A percentile compares a stretch with the other conserved stretches of the same genome.
Conservation (phyloP, 2,113 vertebrate species). For the Noturus placidus region DNA sequence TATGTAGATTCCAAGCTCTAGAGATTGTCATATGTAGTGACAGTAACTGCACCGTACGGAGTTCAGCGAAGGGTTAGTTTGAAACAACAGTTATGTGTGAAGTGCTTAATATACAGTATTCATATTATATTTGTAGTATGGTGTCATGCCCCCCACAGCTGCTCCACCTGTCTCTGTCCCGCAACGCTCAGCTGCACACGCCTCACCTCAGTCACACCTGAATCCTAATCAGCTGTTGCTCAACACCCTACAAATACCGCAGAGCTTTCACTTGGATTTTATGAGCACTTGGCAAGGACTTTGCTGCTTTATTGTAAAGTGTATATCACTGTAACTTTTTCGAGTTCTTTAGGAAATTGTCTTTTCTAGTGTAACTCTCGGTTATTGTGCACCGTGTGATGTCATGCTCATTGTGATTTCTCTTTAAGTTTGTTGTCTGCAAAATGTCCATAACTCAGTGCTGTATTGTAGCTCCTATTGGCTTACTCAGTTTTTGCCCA, state of each 20-base stretch:
- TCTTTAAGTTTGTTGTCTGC: background rate
- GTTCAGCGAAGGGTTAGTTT: background rate
- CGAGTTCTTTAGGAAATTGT: background rate
- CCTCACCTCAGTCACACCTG: background rate
- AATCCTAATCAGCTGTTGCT: slow-evolving; percentile 22
- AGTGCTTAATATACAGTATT: slow-evolving; percentile 24
- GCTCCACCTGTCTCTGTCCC: background rate
- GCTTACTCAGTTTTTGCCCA: background rate
- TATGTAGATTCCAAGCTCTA: background rate
- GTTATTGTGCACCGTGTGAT: background rate
- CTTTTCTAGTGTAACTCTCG: background rate
- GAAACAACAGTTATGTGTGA: background rate
- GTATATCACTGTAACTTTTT: background rate
- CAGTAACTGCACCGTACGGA: background rate
- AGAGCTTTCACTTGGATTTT: background rate
- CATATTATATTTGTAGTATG: background rate
- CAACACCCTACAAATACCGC: background rate
- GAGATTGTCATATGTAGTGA: background rate
- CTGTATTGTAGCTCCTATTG: background rate
- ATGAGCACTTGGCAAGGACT: slow-evolving; percentile 8
- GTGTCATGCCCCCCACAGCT: background rate
- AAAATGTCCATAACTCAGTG: background rate
- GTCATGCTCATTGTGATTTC: background rate
- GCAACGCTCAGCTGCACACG: background rate
- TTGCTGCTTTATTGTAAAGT: background rate